phyloP scores from a whole-genome alignment of 2,888 invertebrate genomes.

The Isoperla grammatica region DNA sequence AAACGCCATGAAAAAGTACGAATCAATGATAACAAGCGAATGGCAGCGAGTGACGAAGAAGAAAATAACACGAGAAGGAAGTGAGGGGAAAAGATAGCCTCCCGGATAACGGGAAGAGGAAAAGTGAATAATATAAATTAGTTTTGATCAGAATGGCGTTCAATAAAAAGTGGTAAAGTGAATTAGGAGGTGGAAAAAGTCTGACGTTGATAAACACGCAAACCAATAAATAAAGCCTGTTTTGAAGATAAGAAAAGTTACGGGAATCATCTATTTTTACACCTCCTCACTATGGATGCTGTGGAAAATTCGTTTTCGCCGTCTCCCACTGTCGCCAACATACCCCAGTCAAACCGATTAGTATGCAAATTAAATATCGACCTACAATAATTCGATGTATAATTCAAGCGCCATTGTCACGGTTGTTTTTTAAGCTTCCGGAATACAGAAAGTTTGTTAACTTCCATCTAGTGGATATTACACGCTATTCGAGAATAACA shows the following conservation, averaged over 20 bases:
- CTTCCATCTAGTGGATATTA: too few relatives aligned
- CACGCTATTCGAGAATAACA: too few relatives aligned
- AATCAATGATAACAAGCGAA: slow-evolving; percentile 17
- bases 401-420: too few relatives aligned
- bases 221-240: slow-evolving; percentile 10
- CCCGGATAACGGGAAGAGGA: background rate
- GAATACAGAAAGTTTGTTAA: too few relatives aligned
- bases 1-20: slow-evolving; percentile 6
- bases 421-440: too few relatives aligned
- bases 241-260: background rate
- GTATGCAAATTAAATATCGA: slow-evolving; percentile 16
- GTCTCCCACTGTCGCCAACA: background rate
- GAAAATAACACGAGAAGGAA: background rate
- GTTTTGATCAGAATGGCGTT: slow-evolving; percentile 11
- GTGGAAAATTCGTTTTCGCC: too few relatives aligned
- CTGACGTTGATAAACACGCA: slow-evolving; percentile 4
- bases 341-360: background rate
- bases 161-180: slow-evolving; percentile 9
- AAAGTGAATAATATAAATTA: slow-evolving; percentile 15
- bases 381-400: background rate
- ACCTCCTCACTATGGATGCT: background rate
- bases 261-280: background rate
- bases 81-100: slow-evolving; percentile 2
- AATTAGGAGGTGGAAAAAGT: slow-evolving; percentile 12
- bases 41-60: slow-evolving; percentile 5